Base-by-base conservation (phyloP, 2,888 invertebrate species). In the Mimas tiliae region DNA sequence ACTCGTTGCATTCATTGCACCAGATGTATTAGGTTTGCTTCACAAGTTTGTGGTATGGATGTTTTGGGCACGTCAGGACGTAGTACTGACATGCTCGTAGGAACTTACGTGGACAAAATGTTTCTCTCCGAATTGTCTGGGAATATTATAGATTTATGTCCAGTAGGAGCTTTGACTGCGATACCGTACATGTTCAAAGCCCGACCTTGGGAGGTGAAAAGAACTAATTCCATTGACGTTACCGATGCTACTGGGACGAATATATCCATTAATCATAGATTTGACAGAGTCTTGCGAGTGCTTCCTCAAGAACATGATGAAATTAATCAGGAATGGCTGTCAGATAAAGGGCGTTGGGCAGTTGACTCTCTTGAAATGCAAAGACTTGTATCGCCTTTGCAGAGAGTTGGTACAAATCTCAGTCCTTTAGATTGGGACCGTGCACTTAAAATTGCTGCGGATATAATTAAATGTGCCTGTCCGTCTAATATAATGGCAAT, bases 1-100 rank as follows among this genome's bases (percentile, higher is more conserved):
- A 99, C 98, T 0, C 95, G 99, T 63, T 99, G 99, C 86, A 99
- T 99, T 82, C 99, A 99, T 84, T 99, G 99, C 85, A 99, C 99
- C 0, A 95, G 99, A 50, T 99, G 99, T 84, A 98, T 99, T 78
- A 95, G 99, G 78, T 99, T 99, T 90, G 99, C 98, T 2, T 98
- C 98, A 14, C 99, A 99, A 94, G 96, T 99, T 1, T 99, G 99
- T 71, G 99, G 99, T 9, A 96, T 99, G 53, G 99, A 99, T 82
- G 98, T 99, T 86, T 93, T 99, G 69, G 96, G 99, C 52, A 97
- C 98, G 0, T 97, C 98, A 3, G 98, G 98, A 0, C 95, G 98
- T 70, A 98, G 98, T 34, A 95, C 95, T 71, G 98, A 98, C 77
- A 99, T 99, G 99, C 98, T 99, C 88, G 96, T 99, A 65, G 99